Conservation (phyloP, 1,140 invertebrate species). For the Matsumurasca onukii region DNA sequence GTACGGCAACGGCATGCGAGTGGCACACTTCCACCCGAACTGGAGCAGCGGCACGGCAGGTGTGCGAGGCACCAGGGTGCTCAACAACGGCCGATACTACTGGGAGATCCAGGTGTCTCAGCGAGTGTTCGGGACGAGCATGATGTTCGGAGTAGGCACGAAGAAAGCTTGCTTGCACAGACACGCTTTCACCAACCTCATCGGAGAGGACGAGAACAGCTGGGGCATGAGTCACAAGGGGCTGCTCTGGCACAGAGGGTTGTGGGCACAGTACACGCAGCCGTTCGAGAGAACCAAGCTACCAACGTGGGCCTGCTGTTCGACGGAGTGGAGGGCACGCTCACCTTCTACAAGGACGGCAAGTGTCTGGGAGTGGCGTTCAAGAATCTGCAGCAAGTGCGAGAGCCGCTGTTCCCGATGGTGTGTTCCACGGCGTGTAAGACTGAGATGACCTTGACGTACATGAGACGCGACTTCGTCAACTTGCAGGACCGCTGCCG, state of each 20-base stretch:
- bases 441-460: constrained; percentile 66
- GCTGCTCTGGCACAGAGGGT: constrained; percentile 66
- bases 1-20: constrained; percentile 45
- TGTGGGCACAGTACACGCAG: constrained; percentile 60
- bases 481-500: constrained; percentile 66
- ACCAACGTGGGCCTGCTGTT: constrained; percentile 66
- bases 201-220: constrained; percentile 68
- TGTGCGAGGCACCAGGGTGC: constrained; percentile 60
- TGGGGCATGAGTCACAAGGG: constrained; percentile 78
- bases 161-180: constrained; percentile 60
- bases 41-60: constrained; percentile 76
- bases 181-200: constrained; percentile 65
- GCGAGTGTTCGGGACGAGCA: constrained; percentile 71
- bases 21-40: constrained; percentile 69
- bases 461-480: constrained; percentile 59
- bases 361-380: constrained; percentile 59
- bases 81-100: constrained; percentile 62
- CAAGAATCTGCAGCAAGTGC: constrained; percentile 55
- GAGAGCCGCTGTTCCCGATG: constrained; percentile 66
- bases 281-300: constrained; percentile 68
- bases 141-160: constrained; percentile 77
- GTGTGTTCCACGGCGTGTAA: constrained; percentile 73
- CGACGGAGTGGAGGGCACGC: constrained; percentile 65
- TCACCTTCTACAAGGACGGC: constrained; percentile 74
- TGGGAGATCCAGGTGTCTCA: constrained; percentile 60